Conservation (phyloP, 1,140 invertebrate genomes). For the Dolichoris vasculosae region DNA sequence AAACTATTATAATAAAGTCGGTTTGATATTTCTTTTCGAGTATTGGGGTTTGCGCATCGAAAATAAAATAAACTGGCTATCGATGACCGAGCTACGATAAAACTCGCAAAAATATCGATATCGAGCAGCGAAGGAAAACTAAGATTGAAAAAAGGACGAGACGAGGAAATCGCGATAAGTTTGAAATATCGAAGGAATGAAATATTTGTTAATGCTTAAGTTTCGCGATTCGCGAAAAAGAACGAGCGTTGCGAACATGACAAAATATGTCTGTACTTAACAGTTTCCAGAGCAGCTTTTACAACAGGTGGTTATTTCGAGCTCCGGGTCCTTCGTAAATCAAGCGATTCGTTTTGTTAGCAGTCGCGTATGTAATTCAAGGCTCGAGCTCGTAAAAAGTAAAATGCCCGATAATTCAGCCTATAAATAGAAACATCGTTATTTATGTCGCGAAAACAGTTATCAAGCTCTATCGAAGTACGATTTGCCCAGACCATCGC, state of each 20-base stretch:
- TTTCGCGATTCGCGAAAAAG: background rate
- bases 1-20: too few relatives aligned
- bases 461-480: conserved; percentile 18
- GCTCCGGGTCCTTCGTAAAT: conserved; percentile 48
- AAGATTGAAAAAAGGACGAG: background rate
- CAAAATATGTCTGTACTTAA: conserved; percentile 44
- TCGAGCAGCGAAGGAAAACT: background rate
- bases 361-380: conserved; percentile 45
- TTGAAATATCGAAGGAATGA: background rate
- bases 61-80: too few relatives aligned
- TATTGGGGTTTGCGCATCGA: too few relatives aligned
- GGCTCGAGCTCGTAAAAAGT: conserved; percentile 21
- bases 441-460: conserved; percentile 39
- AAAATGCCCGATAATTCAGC: conserved; percentile 41
- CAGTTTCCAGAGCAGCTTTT: background rate
- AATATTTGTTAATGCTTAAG: conserved; percentile 1
- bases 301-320: conserved; percentile 52
- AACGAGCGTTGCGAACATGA: conserved; percentile 10
- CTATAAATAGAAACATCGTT: conserved; percentile 48
- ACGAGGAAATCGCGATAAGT: background rate
- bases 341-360: conserved; percentile 48
- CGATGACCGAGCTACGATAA: too few relatives aligned
- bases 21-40: too few relatives aligned
- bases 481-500: background rate
- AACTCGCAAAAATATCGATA: too few relatives aligned